A percentile compares a stretch with the other conserved stretches of the same genome.
Evolutionary conservation across 2,113 vertebrate genomes (phyloP).

Genomic region (Callithrix jacchus): DNA sequence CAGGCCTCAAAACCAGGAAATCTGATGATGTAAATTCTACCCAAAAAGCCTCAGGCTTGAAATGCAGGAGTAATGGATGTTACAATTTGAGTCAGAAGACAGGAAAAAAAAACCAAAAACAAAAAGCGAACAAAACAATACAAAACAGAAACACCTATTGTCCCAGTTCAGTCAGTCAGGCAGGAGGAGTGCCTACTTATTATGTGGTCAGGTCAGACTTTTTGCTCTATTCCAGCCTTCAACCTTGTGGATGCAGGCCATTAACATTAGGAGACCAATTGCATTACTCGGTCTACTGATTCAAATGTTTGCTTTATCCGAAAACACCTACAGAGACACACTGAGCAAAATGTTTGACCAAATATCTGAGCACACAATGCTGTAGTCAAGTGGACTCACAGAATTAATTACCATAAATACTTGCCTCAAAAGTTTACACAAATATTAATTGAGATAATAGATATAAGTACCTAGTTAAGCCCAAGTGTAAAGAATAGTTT

Average conservation of each 20-base stretch:
- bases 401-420: neutral
- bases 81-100: neutral
- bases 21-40: neutral
- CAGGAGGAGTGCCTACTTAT: neutral
- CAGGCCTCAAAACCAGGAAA: neutral
- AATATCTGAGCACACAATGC: neutral
- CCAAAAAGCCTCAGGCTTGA: neutral
- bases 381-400: neutral
- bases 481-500: neutral
- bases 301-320: neutral
- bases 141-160: neutral
- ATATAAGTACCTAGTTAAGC: neutral
- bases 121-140: too few species aligned
- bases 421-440: neutral
- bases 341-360: too few species aligned
- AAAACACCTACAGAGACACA: neutral
- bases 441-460: neutral
- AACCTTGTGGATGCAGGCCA: neutral
- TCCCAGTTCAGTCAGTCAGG: neutral
- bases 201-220: neutral
- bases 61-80: neutral
- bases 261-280: neutral
- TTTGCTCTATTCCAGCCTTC: neutral
- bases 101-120: neutral
- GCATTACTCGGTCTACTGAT: neutral